Base-by-base conservation (phyloP, 2,113 vertebrate species). In the Myiagra hebetior region DNA sequence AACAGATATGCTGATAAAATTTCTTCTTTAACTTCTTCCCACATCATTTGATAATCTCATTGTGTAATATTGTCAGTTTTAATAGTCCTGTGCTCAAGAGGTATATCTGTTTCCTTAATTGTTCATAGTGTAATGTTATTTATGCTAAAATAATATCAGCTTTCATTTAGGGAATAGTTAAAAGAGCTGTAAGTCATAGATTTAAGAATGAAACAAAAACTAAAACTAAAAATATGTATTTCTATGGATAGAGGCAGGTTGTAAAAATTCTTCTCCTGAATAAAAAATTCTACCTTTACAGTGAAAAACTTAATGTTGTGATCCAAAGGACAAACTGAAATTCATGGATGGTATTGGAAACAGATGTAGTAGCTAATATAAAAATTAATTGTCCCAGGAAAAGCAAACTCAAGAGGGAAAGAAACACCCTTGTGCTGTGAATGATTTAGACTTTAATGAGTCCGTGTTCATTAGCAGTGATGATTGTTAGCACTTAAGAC, bases 401-500 rank as follows among this genome's bases (percentile, higher is more conserved):
- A 84, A 87, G 47, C 55, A 94, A 92, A 67, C 15, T 93, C 60
- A 78, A 92, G 69, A 92, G 53, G 63, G 46, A 91, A 75, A 65
- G 80, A 64, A 91, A 84, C 13, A 57, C 39, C 62, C 65, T 89
- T 92, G 24, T 92, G 31, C 65, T 89, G 37, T 68, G 55, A 93
- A 89, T 89, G 52, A 94, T 91, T 94, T 82, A 87, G 70, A 87
- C 31, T 41, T 77, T 94, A 95, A 95, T 81, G 86, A 89, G 49
- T 79, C 65, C 8, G 3, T 49, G 41, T 95, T 94, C 89, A 89
- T 95, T 74, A 95, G 87, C 73, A 73, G 17, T 78, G 53, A 79
- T 96, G 69, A 89, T 60, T 87, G 64, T 89, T 84, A 91, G 78
- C 80, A 91, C 89, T 95, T 87, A 96, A 93, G 57, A 79, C 49